Conservation (phyloP, 2,888 invertebrate species). For the Eubasilissa splendida region DNA sequence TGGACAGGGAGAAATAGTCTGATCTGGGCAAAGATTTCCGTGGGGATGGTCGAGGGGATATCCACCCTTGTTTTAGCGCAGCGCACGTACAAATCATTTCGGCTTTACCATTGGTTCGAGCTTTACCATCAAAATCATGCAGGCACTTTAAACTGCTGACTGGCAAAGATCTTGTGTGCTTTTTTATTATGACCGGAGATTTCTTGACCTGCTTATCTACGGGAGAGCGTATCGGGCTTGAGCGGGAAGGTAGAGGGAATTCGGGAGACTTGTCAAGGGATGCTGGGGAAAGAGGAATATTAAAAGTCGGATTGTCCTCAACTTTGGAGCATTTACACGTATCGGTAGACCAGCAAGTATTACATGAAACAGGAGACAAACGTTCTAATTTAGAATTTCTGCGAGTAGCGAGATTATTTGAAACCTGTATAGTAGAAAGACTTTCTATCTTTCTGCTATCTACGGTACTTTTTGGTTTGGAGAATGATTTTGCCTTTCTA, state of each 20-base stretch:
- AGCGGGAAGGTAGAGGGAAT: slow-evolving; percentile 41
- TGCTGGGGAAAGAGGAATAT: slow-evolving; percentile 46
- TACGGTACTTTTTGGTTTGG: slow-evolving; percentile 50
- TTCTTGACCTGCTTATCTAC: slow-evolving; percentile 45
- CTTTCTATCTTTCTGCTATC: slow-evolving; percentile 40
- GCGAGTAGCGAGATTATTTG: slow-evolving; percentile 25
- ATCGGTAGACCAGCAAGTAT: slow-evolving; percentile 51
- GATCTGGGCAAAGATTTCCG: slow-evolving; percentile 45
- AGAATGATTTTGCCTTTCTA: slow-evolving; percentile 52
- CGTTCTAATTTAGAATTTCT: slow-evolving; percentile 50
- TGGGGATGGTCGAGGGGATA: slow-evolving; percentile 54
- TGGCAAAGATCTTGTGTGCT: slow-evolving; percentile 40
- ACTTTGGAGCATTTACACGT: slow-evolving; percentile 46
- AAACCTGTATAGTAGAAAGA: slow-evolving; percentile 37
- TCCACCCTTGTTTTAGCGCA: slow-evolving; percentile 36
- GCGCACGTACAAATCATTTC: slow-evolving; percentile 53
- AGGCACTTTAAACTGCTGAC: slow-evolving; percentile 42
- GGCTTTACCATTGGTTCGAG: slow-evolving; percentile 28
- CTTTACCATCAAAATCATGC: slow-evolving; percentile 36
- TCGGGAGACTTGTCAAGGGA: slow-evolving; percentile 44
- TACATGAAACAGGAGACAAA: slow-evolving; percentile 46
- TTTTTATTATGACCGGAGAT: slow-evolving; percentile 49
- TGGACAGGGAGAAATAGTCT: slow-evolving; percentile 45
- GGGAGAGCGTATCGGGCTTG: slow-evolving; percentile 37
- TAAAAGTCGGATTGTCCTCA: slow-evolving; percentile 43